A percentile compares a stretch with the other conserved stretches of the same genome.
phyloP scores from a whole-genome alignment of 2,113 vertebrate species.

The Heterocephalus glaber region DNA sequence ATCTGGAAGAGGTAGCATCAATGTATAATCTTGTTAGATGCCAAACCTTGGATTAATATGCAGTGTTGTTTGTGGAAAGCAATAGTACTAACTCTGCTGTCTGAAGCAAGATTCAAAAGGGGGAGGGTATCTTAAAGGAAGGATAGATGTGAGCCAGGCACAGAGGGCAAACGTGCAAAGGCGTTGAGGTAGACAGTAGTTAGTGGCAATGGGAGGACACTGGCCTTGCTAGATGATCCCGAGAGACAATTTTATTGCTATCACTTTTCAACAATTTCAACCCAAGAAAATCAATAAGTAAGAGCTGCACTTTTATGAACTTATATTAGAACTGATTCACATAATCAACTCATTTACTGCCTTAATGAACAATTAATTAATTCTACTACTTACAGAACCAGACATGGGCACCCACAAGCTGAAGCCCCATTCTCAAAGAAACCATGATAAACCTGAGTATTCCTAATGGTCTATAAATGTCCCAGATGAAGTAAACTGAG shows the following conservation, averaged over 20 bases:
- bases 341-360: conserved; percentile 34
- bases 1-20: background rate
- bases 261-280: background rate
- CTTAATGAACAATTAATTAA: conserved; percentile 47
- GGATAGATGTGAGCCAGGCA: background rate
- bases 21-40: background rate
- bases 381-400: background rate
- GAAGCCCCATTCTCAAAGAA: background rate
- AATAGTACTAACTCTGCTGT: background rate
- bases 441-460: background rate
- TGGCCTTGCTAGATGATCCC: background rate
- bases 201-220: background rate
- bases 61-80: background rate
- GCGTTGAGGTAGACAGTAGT: background rate
- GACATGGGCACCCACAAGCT: background rate
- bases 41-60: background rate
- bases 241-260: background rate
- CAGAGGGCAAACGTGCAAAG: background rate
- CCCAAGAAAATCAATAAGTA: conserved; percentile 52
- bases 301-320: conserved; percentile 34
- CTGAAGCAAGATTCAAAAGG: background rate
- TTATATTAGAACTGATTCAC: conserved; percentile 26
- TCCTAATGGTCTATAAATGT: background rate
- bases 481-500: background rate
- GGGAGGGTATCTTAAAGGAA: background rate